Evolutionary conservation across 2,888 invertebrate species (phyloP), one percentile per base, ranked within the genome.

Genomic region (Cosmia trapezina): DNA sequence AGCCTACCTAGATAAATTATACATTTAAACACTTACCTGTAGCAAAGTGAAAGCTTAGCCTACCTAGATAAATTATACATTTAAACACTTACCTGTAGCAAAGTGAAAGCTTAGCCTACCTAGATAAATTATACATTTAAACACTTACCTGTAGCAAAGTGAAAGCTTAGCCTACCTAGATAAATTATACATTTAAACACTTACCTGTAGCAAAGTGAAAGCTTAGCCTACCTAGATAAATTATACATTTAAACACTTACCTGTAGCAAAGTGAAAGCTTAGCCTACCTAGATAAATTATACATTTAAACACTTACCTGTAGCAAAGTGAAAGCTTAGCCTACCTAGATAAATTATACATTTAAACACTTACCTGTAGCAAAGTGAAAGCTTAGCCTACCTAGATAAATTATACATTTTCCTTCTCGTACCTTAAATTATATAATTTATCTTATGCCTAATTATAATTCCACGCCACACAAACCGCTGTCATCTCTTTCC

Each of bases 401-500:
- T 6, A 28, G 3, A 43, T 17, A 41, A 49, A 49, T 49, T 41
- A 51, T 14, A 64, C 9, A 65, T 51, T 51, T 19, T 68, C 14
- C 49, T 28, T 28, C 4, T 6, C 6, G 4, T 41, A n/a, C 3
- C 43, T 45, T 19, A 72, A 61, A 73, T 72, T 19, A 12, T 43
- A 7, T 43, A 14, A 73, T 54, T 72, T 73, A 17, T 41, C 54
- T 51, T 22, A 54, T 54, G 47, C 41, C 28, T 71, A 33, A 17
- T 41, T 41, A 65, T 59, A 43, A 70, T 33, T 47, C 28, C 14
- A 49, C n/a, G 47, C 60, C 37, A 28, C 22, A 45, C 37, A 74
- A 74, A 28, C 64, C 41, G 43, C 45, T 54, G 54, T 66, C 75
- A 68, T 47, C 22, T 57, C 12, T 73, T 47, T 60, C 17, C 37